These are phyloP conservation scores for Ianthella basta DNA, from an alignment of 37 sponge, comb jelly and placozoan genomes.

Conservation along the genomic window DNA sequence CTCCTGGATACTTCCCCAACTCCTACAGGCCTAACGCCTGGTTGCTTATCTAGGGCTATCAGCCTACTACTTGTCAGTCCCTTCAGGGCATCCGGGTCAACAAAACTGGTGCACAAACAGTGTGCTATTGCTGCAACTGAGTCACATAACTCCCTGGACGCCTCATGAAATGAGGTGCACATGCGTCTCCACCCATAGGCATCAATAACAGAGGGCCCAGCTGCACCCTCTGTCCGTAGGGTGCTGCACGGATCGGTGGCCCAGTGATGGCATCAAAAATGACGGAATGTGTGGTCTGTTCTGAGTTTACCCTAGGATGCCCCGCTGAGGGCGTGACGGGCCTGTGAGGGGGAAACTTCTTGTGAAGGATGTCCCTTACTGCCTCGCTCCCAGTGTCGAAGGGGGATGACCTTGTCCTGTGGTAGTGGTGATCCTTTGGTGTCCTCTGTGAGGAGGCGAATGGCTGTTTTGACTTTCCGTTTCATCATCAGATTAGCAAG, in stretches of 20 bases:
- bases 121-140: not conserved
- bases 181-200: not conserved
- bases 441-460: too few species aligned
- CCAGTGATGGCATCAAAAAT: too few species aligned
- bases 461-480: not conserved
- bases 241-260: too few species aligned
- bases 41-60: not conserved
- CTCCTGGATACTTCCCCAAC: slow-evolving; percentile 1
- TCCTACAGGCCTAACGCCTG: not conserved
- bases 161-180: not conserved
- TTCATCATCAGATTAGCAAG: slow-evolving; percentile 9
- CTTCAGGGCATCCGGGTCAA: not conserved
- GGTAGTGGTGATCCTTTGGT: too few species aligned
- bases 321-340: too few species aligned
- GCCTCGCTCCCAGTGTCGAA: too few species aligned
- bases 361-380: too few species aligned
- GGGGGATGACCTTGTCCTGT: too few species aligned
- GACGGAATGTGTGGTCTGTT: too few species aligned
- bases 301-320: too few species aligned
- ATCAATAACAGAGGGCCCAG: not conserved
- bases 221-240: not conserved
- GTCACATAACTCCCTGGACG: not conserved
- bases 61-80: not conserved
- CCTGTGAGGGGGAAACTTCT: too few species aligned
- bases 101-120: not conserved